These are phyloP conservation scores for Paramormyrops hopkinsi DNA, from an alignment of 2,797 vertebrate genomes.

Conservation along the genomic window DNA sequence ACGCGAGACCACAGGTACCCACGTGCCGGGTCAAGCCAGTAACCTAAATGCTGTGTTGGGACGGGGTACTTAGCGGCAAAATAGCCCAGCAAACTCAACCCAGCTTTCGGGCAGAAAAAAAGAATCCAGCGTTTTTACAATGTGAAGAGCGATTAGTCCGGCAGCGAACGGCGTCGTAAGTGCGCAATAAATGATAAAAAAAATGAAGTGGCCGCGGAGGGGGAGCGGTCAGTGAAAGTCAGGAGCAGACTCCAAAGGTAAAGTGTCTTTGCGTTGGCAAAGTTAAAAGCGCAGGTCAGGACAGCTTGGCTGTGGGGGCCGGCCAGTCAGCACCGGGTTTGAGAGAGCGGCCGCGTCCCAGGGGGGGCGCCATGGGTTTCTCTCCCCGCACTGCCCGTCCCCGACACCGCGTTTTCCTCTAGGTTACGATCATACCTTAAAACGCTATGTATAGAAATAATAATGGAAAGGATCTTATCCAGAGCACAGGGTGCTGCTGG, in stretches of 20 bases:
- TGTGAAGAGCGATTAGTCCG: background rate
- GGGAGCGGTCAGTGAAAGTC: conserved; percentile 19
- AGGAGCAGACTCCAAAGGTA: conserved; percentile 10
- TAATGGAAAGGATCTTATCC: background rate
- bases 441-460: background rate
- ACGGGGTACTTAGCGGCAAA: background rate
- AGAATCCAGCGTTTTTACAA: background rate
- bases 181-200: background rate
- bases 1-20: background rate
- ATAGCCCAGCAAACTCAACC: background rate
- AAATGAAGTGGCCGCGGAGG: background rate
- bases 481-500: background rate
- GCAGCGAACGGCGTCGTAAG: background rate
- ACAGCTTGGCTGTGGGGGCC: background rate
- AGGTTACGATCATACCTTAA: background rate
- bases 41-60: background rate
- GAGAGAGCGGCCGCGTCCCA: background rate
- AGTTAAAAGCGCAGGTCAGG: background rate
- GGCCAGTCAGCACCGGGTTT: conserved; percentile 3
- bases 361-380: background rate
- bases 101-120: background rate
- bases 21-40: background rate
- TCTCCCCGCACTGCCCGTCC: background rate
- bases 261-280: conserved; percentile 12
- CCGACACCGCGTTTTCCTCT: conserved; percentile 8